These are phyloP conservation scores for Mormyrops attenuatus DNA, from an alignment of 2,797 vertebrate genomes.

Conservation along the genomic window DNA sequence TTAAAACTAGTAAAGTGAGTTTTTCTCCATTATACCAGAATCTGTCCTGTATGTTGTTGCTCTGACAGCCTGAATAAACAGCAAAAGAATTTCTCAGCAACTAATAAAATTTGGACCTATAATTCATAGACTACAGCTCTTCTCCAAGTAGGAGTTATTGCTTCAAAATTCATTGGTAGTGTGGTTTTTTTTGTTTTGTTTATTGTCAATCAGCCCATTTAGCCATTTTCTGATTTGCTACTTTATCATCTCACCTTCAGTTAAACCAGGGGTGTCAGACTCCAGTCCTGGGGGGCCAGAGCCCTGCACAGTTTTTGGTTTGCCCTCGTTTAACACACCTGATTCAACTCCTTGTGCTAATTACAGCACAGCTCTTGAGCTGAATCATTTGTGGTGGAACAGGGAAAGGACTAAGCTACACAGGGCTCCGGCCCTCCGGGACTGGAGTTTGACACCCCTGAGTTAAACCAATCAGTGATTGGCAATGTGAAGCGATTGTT, in stretches of 20 bases:
- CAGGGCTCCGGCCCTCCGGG: too few relatives aligned
- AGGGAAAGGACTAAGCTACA: too few relatives aligned
- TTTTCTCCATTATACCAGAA: background rate
- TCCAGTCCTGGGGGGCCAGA: too few relatives aligned
- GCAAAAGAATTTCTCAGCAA: background rate
- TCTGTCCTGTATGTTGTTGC: background rate
- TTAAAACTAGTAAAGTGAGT: slow-evolving; percentile 2
- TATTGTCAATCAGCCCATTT: background rate
- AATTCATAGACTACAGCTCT: background rate
- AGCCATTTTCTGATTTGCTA: background rate
- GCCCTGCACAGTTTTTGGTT: too few relatives aligned
- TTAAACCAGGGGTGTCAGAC: background rate
- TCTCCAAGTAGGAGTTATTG: background rate
- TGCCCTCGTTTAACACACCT: too few relatives aligned
- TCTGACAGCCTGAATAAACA: background rate
- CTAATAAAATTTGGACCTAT: background rate
- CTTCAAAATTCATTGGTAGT: background rate
- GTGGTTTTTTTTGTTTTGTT: background rate
- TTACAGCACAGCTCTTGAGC: too few relatives aligned
- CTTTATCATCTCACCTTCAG: background rate
- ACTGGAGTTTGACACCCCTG: too few relatives aligned
- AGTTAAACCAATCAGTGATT: background rate
- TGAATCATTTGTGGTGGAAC: too few relatives aligned
- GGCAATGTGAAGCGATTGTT: background rate
- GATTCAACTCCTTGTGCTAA: too few relatives aligned